Evolutionary conservation across 1,140 invertebrate genomes (phyloP).

Genomic region (Zophobas morio): DNA sequence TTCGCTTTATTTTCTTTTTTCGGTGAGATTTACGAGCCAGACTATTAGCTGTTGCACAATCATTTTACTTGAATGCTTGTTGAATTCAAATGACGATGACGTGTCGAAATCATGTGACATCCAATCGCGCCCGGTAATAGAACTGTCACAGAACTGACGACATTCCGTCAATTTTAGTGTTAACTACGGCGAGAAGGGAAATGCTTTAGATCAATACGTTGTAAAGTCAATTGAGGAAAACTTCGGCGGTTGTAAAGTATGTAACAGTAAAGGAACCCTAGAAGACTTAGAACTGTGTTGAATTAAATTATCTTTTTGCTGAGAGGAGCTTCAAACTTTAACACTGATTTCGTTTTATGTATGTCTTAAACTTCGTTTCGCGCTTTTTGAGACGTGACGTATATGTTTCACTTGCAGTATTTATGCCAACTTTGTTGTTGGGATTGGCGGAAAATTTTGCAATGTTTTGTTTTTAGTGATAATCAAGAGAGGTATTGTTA

Average conservation of each 20-base stretch:
- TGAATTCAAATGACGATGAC: conserved; percentile 39
- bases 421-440: neutral
- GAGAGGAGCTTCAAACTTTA: too few species aligned
- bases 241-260: conserved; percentile 1
- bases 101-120: conserved; percentile 44
- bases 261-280: too few species aligned
- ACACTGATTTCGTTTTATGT: too few species aligned
- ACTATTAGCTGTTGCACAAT: conserved; percentile 26
- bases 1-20: conserved; percentile 40
- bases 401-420: too few species aligned
- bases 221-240: conserved; percentile 20
- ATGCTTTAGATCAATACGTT: neutral
- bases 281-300: too few species aligned
- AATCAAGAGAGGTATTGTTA: too few species aligned
- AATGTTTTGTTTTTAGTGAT: too few species aligned
- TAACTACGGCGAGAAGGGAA: conserved; percentile 29
- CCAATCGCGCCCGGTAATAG: conserved; percentile 43
- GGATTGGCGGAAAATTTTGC: conserved; percentile 7
- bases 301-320: too few species aligned
- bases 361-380: too few species aligned
- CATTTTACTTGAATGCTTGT: neutral
- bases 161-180: conserved; percentile 44
- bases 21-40: conserved; percentile 17
- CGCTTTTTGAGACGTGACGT: too few species aligned
- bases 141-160: conserved; percentile 41